Evolutionary conservation across 2,113 vertebrate genomes (phyloP).

Genomic region (Toxotes jaculatrix): DNA sequence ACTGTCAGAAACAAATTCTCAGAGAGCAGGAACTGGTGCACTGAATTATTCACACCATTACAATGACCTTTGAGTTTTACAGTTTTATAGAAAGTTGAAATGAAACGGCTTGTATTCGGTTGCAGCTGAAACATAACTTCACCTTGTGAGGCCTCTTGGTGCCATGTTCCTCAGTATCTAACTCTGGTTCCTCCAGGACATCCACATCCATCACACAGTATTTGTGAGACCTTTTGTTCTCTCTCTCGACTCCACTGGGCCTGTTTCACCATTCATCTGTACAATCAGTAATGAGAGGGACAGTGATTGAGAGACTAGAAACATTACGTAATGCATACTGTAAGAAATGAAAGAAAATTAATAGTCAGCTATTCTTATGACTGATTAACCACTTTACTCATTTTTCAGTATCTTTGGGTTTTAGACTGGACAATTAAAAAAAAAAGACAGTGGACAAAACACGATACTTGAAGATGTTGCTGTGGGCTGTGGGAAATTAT

Average conservation of each 20-base stretch:
- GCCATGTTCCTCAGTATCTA: slow-evolving; percentile 81
- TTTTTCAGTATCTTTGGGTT: too few species aligned
- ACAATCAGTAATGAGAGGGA: not conserved
- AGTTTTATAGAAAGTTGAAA: not conserved
- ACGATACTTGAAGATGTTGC: too few species aligned
- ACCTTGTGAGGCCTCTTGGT: slow-evolving; percentile 81
- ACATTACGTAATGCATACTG: not conserved
- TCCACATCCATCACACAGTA: slow-evolving; percentile 87
- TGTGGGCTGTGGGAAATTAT: too few species aligned
- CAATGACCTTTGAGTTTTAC: not conserved
- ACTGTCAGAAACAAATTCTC: not conserved
- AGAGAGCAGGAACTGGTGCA: not conserved
- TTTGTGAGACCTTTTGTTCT: slow-evolving; percentile 87
- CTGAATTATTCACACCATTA: not conserved
- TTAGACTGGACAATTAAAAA: too few species aligned
- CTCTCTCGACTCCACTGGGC: slow-evolving; percentile 83
- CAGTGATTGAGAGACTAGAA: not conserved
- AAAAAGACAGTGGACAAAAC: too few species aligned
- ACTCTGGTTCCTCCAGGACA: slow-evolving; percentile 82
- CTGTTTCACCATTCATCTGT: slow-evolving; percentile 75
- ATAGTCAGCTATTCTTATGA: too few species aligned
- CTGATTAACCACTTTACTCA: too few species aligned
- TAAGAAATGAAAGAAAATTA: not conserved
- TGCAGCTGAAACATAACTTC: not conserved
- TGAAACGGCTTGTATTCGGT: not conserved